These are phyloP conservation scores for Anguilla megastoma DNA, from an alignment of 2,797 vertebrate genomes.

Conservation along the genomic window DNA sequence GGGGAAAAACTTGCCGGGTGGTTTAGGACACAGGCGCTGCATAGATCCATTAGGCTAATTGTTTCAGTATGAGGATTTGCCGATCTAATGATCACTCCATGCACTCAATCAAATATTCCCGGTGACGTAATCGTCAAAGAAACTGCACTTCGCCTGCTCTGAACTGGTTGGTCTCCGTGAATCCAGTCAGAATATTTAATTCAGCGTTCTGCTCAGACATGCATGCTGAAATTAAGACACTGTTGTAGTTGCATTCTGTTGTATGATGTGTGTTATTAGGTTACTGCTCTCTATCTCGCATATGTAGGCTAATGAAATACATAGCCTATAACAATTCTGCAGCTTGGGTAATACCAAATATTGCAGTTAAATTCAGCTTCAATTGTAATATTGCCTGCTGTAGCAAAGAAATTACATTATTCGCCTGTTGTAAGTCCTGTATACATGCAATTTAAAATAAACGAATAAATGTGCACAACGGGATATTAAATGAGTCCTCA, in stretches of 20 bases:
- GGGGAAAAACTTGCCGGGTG: background rate
- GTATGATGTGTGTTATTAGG: background rate
- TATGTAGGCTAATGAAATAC: background rate
- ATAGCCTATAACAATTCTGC: background rate
- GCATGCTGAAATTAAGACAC: background rate
- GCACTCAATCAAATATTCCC: too few species aligned
- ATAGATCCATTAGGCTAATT: background rate
- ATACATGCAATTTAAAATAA: too few species aligned
- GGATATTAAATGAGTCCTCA: too few species aligned
- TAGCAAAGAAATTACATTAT: too few species aligned
- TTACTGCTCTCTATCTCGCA: background rate
- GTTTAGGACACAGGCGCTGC: background rate
- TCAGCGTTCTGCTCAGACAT: background rate
- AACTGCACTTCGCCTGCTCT: background rate
- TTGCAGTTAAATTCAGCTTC: background rate
- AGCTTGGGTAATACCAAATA: background rate
- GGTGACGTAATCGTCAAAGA: background rate
- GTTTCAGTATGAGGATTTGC: background rate
- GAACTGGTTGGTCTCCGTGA: background rate
- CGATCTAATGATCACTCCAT: background rate
- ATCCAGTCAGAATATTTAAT: background rate
- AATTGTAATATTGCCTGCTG: background rate
- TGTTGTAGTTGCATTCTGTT: background rate
- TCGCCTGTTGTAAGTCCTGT: too few species aligned
- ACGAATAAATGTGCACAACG: too few species aligned